These are phyloP conservation scores for Micrastur ruficollis DNA, from an alignment of 2,797 vertebrate species.

Conservation along the genomic window DNA sequence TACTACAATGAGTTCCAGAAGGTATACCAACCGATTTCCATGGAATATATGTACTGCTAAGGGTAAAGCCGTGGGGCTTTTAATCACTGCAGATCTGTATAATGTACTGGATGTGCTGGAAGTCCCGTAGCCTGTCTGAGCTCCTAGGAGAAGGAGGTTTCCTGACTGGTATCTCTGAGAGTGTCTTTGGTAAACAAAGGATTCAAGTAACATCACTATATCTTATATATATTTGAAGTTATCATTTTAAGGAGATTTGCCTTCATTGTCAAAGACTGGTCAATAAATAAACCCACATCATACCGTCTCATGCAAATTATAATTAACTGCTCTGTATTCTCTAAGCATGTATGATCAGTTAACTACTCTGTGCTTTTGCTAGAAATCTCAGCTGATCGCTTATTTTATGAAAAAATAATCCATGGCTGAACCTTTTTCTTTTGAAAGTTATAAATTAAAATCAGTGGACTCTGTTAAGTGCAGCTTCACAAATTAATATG, in stretches of 20 bases:
- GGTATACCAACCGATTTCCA: not conserved
- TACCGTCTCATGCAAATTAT: not conserved
- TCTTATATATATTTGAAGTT: not conserved
- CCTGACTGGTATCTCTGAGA: not conserved
- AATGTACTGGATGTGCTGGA: not conserved
- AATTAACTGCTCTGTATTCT: not conserved
- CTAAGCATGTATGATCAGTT: not conserved
- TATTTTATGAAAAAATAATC: not conserved
- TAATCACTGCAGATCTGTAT: not conserved
- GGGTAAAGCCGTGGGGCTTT: not conserved
- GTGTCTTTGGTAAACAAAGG: not conserved
- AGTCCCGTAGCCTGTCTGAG: not conserved
- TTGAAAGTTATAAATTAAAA: slow-evolving; percentile 76
- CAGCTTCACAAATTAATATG: slow-evolving; percentile 84
- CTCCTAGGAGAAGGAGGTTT: not conserved
- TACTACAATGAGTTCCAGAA: not conserved
- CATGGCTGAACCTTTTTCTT: slow-evolving; percentile 8
- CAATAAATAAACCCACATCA: not conserved
- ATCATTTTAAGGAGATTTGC: not conserved
- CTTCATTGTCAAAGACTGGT: not conserved
- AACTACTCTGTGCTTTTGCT: not conserved
- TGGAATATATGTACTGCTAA: not conserved
- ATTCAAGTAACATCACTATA: not conserved
- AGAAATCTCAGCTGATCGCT: slow-evolving; percentile 5
- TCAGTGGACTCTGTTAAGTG: slow-evolving; percentile 83